Percentiles rank a stretch among this genome's conserved stretches.
Conservation (phyloP, 2,888 invertebrate genomes). For the Escarpia spicata region DNA sequence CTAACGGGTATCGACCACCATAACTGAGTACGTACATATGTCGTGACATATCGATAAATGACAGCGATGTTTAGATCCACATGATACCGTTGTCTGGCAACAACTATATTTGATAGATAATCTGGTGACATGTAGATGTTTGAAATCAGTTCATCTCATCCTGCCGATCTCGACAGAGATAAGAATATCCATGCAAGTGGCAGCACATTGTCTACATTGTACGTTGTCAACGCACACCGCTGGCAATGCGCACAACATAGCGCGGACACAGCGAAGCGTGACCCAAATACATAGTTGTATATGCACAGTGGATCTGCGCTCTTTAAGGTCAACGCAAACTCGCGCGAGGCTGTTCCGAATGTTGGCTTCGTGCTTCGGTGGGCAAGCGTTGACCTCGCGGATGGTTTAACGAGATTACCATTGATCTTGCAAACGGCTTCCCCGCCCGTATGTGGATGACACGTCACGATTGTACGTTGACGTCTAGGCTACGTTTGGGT, state of each 20-base stretch:
- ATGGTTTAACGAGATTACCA: neutral
- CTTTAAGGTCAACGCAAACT: neutral
- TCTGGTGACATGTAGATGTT: neutral
- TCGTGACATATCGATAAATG: neutral
- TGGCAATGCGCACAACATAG: neutral
- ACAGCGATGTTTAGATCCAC: neutral
- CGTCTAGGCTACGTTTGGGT: neutral
- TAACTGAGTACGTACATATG: neutral
- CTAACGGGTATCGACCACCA: neutral
- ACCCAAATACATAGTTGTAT: neutral
- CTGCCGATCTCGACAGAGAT: neutral
- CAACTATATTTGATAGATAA: neutral
- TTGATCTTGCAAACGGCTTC: neutral
- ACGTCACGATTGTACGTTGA: neutral
- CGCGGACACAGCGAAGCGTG: neutral
- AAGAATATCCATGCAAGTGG: neutral
- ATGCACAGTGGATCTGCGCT: neutral
- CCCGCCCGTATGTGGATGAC: neutral
- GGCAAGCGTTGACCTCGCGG: neutral
- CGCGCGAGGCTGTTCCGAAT: neutral
- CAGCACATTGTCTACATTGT: neutral
- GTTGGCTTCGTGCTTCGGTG: neutral
- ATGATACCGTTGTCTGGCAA: neutral
- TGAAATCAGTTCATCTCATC: neutral
- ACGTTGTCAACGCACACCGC: neutral